Evolutionary conservation across 2,888 invertebrate species (phyloP), one percentile per base, ranked within the genome.

Genomic region (Cephonodes hylas): DNA sequence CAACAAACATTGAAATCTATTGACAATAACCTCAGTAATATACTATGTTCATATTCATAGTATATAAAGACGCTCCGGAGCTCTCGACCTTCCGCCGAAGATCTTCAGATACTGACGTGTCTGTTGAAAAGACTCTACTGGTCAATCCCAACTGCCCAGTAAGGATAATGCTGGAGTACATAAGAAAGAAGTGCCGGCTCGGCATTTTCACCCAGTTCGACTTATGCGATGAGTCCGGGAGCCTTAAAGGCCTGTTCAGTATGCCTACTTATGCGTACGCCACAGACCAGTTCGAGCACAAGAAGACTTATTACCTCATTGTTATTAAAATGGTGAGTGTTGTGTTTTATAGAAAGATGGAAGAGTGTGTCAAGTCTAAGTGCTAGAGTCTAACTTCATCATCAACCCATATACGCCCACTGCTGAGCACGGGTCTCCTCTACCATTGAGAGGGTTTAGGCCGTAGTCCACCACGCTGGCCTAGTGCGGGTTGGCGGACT

Each of bases 111-210:
- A 23, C 60, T 0, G 89, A 91, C 44, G 20, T 75, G 0, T 73
- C 88, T 0, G 67, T 79, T 0, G 91, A 91, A 68, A 88, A 85
- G 70, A 77, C 73, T 0, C 60, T 91, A 8, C 72, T 91, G 15
- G 87, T 91, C 0, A 91, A 91, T 75, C 91, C 91, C 0, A 71
- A 81, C 27, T 89, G 91, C 38, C 84, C 81, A 0, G 84, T 89
- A 1, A 73, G 91, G 42, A 80, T 89, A 5, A 87, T 92, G 85
- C 71, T 91, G 66, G 91, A 91, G 67, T 90, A 87, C 62, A 88
- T 91, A 7, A 71, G 91, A 64, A 88, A 85, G 72, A 81, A 78
- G 60, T 91, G 90, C 67, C 79, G 72, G n/a, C 70, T 90, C 8
- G 90, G 87, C 0, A 63, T 66, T 0, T 85, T 72, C 65, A 84